phyloP scores from a whole-genome alignment of 2,113 vertebrate genomes.

The Alethe diademata region DNA sequence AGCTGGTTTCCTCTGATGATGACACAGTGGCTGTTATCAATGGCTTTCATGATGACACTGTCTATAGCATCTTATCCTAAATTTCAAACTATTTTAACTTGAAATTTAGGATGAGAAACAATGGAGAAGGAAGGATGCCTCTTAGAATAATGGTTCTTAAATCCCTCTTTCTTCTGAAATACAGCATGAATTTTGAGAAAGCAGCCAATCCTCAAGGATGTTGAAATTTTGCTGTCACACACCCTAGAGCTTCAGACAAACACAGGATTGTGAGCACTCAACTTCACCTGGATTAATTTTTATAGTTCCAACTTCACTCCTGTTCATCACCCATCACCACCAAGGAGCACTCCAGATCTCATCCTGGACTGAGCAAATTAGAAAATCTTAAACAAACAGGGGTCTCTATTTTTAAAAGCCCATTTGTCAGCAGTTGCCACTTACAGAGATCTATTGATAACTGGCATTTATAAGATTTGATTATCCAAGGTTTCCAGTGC shows the following conservation, averaged over 20 bases:
- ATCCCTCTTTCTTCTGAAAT: neutral
- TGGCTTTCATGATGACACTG: neutral
- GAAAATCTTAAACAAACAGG: neutral
- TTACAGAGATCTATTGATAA: neutral
- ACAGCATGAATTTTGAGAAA: neutral
- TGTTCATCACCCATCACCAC: neutral
- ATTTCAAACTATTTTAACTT: neutral
- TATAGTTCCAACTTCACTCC: accelerated
- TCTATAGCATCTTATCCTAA: neutral
- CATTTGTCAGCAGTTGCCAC: neutral
- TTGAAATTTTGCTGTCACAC: neutral
- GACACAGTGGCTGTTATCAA: neutral
- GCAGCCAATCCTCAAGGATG: neutral
- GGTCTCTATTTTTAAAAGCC: neutral
- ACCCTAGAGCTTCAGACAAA: neutral
- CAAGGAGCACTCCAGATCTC: accelerated
- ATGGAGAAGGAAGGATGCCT: neutral
- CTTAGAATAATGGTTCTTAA: neutral
- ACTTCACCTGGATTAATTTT: neutral
- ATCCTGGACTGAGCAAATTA: neutral
- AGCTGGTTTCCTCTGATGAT: neutral
- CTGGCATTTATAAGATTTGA: neutral
- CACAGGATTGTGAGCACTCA: neutral
- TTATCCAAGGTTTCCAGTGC: neutral
- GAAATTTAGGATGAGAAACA: neutral